A percentile compares a stretch with the other conserved stretches of the same genome.
Evolutionary conservation across 1,140 invertebrate genomes (phyloP).

Genomic region (Metopolophium dirhodum): DNA sequence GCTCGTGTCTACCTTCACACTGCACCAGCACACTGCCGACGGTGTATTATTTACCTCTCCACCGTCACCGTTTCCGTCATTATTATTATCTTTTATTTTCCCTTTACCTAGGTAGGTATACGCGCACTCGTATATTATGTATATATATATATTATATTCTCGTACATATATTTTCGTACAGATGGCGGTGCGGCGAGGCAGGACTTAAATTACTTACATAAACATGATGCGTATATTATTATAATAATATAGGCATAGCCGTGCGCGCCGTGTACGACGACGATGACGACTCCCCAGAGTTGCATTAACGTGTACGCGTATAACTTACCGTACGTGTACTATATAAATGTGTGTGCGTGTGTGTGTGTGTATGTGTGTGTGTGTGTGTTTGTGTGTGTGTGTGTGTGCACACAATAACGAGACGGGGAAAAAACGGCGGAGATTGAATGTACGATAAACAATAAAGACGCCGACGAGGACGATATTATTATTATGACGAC

Average conservation of each 20-base stretch:
- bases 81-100: constrained; percentile 33
- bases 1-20: background rate
- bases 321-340: background rate
- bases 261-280: background rate
- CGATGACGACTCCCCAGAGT: constrained; percentile 41
- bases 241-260: background rate
- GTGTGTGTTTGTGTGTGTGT: background rate
- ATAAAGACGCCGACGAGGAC: background rate
- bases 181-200: background rate
- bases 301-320: constrained; percentile 25
- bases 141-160: background rate
- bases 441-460: constrained; percentile 2
- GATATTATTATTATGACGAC: background rate
- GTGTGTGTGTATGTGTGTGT: background rate
- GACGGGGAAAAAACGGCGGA: background rate
- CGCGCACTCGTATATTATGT: too few relatives aligned
- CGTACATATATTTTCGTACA: background rate
- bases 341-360: background rate
- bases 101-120: background rate
- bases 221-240: constrained; percentile 29
- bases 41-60: background rate
- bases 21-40: too few relatives aligned
- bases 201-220: constrained; percentile 31
- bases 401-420: background rate
- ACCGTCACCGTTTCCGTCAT: background rate